Evolutionary conservation across 1,140 invertebrate genomes (phyloP), one percentile per base, ranked within the genome.

Genomic region (honey bee (Apis mellifera)): DNA sequence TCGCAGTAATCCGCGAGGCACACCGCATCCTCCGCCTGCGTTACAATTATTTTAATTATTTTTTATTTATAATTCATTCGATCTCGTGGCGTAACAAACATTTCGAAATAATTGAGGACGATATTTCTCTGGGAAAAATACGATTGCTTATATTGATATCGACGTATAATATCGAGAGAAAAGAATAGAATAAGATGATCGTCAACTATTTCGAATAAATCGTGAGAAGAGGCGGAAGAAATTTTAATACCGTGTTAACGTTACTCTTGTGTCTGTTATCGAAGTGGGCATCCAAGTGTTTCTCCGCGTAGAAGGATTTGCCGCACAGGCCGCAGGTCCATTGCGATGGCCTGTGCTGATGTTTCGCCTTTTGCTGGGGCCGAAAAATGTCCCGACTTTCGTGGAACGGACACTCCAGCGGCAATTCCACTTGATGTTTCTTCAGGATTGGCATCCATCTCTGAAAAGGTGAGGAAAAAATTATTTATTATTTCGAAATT

Each of bases 1-100:
- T 99, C 98, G 95, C 98, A 99, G 92, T 97, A 99, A 92, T 99
- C 98, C 64, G 98, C 97, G 84, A 99, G 94, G 92, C 98, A 99
- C 86, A 99, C 96, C 70, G 97, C 96, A 91, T 98, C 97, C 94
- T 98, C 97, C 60, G 96, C 97, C 97, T 98, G n/a, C n/a, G 26
- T 64, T 17, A 2, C 9, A 32, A 26, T 26, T 26, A n/a, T n/a
- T n/a, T n/a, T n/a, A n/a, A n/a, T n/a, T n/a, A n/a, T n/a, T n/a
- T n/a, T n/a, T n/a, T n/a, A n/a, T n/a, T n/a, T n/a, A n/a, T n/a
- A n/a, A n/a, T n/a, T n/a, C n/a, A n/a, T n/a, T n/a, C n/a, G n/a
- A n/a, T n/a, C n/a, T n/a, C n/a, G n/a, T n/a, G n/a, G n/a, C n/a
- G n/a, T n/a, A n/a, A n/a, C n/a, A n/a, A n/a, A n/a, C n/a, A n/a